A percentile compares a stretch with the other conserved stretches of the same genome.
These are phyloP conservation scores for Tetanocera ferruginea DNA, from an alignment of 2,888 invertebrate species.

Conservation along the genomic window DNA sequence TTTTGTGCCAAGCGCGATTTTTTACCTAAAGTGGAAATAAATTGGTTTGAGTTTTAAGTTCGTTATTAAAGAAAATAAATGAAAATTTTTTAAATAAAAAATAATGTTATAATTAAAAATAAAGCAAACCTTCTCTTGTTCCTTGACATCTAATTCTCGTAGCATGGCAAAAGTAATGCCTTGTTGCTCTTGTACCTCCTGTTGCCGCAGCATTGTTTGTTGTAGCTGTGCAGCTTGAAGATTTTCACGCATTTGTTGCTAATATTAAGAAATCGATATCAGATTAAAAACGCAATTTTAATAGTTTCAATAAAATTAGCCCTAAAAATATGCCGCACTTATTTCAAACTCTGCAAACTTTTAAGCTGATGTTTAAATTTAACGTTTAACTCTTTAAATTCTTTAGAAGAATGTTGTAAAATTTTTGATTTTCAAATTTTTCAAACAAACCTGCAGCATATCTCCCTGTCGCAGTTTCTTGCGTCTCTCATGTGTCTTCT, in stretches of 20 bases:
- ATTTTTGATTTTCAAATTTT: too few relatives aligned
- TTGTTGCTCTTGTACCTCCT: neutral
- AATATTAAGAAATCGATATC: neutral
- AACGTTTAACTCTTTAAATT: too few relatives aligned
- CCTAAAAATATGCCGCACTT: neutral
- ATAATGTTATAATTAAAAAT: neutral
- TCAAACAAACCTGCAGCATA: slow-evolving; percentile 39
- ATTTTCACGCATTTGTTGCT: slow-evolving; percentile 34
- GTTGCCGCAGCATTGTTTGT: neutral
- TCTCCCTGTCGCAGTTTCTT: slow-evolving; percentile 36
- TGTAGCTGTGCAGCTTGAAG: neutral
- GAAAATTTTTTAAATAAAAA: neutral
- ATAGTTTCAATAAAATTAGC: neutral
- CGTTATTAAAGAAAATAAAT: too few relatives aligned
- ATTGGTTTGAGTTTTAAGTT: neutral
- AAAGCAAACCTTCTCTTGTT: neutral
- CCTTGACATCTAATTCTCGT: neutral
- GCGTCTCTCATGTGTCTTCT: slow-evolving; percentile 26
- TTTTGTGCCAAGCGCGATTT: slow-evolving; percentile 46
- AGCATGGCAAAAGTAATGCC: neutral
- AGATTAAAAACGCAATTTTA: neutral
- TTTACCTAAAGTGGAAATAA: slow-evolving; percentile 16
- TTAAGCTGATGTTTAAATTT: neutral
- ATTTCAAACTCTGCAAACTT: neutral
- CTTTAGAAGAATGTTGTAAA: too few relatives aligned